Evolutionary conservation across 2,113 vertebrate genomes (phyloP).

Genomic region (Varanus komodoensis): DNA sequence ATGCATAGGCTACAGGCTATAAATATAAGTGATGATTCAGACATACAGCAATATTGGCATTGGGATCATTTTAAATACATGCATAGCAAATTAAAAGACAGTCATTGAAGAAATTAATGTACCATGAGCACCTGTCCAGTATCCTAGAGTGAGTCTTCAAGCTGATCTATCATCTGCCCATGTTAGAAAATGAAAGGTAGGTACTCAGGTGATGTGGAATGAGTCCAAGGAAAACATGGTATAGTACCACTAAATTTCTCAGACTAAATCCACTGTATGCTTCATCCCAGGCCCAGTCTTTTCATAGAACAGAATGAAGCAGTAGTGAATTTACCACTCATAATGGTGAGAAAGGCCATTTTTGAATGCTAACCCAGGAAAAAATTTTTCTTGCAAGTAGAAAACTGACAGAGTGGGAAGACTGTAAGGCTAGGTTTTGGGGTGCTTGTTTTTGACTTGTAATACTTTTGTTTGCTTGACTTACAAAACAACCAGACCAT

Average conservation of each 20-base stretch:
- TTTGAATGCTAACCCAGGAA: background rate
- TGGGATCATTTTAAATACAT: background rate
- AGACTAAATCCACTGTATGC: background rate
- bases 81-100: background rate
- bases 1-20: rapidly evolving
- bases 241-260: background rate
- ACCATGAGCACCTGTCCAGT: background rate
- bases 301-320: background rate
- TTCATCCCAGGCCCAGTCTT: background rate
- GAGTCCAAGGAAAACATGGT: background rate
- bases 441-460: background rate
- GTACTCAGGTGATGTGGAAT: background rate
- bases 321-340: background rate
- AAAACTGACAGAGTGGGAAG: background rate
- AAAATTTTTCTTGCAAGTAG: background rate
- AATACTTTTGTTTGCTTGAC: background rate
- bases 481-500: too few species aligned
- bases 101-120: background rate
- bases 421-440: too few species aligned
- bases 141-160: background rate
- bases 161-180: background rate
- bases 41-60: background rate
- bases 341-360: background rate
- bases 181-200: background rate
- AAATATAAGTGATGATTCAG: conserved; percentile 8